phyloP scores from a whole-genome alignment of 2,797 vertebrate species.

The Trichosurus vulpecula region DNA sequence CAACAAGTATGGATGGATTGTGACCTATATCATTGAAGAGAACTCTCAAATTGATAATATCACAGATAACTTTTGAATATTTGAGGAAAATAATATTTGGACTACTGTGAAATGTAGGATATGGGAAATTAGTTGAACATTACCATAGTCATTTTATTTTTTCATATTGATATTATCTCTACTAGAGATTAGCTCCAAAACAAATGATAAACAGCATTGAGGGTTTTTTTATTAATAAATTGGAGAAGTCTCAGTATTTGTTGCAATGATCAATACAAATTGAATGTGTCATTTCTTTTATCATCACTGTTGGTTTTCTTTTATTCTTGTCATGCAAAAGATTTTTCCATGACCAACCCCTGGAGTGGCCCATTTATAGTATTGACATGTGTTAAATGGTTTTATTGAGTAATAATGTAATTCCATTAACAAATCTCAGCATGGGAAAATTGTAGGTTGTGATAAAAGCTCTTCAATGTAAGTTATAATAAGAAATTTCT shows the following conservation, averaged over 20 bases:
- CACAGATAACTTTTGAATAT: neutral
- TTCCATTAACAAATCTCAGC: constrained; percentile 52
- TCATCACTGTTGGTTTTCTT: constrained; percentile 2
- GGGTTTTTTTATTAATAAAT: neutral
- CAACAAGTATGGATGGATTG: too few species aligned
- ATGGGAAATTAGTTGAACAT: constrained; percentile 38
- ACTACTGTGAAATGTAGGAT: neutral
- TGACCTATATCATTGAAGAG: too few species aligned
- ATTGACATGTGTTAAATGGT: constrained; percentile 32
- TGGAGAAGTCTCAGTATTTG: neutral
- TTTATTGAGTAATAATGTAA: constrained; percentile 49
- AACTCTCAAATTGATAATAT: neutral
- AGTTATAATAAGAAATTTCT: constrained; percentile 26
- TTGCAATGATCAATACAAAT: neutral
- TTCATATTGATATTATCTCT: neutral
- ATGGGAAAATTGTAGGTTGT: constrained; percentile 7
- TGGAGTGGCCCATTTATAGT: constrained; percentile 34
- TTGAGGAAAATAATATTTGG: neutral
- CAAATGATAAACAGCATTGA: neutral
- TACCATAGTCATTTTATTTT: neutral
- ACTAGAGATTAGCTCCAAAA: neutral
- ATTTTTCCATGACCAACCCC: constrained; percentile 22
- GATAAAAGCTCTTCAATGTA: constrained; percentile 20
- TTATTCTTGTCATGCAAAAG: constrained; percentile 37
- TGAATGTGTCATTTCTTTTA: neutral